These are phyloP conservation scores for Hylyphantes graminicola DNA, from an alignment of 1,140 invertebrate species.

Conservation along the genomic window DNA sequence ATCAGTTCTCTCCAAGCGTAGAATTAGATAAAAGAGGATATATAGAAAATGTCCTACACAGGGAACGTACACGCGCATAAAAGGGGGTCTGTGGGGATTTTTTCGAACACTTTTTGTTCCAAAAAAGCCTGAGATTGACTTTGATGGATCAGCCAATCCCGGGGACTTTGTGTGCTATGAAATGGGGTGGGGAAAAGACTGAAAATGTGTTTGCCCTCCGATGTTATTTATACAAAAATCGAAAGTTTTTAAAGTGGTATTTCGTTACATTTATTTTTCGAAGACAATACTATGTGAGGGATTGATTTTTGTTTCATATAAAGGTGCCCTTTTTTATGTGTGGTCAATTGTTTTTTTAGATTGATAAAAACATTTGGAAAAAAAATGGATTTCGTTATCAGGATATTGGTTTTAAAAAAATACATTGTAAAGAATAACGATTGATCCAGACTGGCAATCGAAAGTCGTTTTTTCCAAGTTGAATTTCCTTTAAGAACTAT, in stretches of 20 bases:
- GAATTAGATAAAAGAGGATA: slow-evolving; percentile 51
- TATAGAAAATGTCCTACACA: slow-evolving; percentile 45
- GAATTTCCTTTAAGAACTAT: too few species aligned
- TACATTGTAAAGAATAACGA: too few species aligned
- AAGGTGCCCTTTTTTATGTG: too few species aligned
- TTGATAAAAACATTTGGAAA: too few species aligned
- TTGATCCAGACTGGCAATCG: too few species aligned
- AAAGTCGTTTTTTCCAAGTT: too few species aligned
- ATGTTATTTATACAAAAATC: slow-evolving; percentile 36
- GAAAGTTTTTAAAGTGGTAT: slow-evolving; percentile 2
- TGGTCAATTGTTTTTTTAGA: too few species aligned
- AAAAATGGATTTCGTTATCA: too few species aligned
- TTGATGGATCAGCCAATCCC: slow-evolving; percentile 57
- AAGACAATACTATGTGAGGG: too few species aligned
- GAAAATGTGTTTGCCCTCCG: slow-evolving; percentile 30
- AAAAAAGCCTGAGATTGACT: slow-evolving; percentile 43
- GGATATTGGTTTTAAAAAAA: too few species aligned
- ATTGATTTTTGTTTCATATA: too few species aligned
- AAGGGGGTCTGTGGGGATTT: background rate
- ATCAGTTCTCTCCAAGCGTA: slow-evolving; percentile 29
- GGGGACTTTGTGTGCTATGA: slow-evolving; percentile 10
- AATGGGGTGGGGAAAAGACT: background rate
- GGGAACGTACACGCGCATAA: background rate
- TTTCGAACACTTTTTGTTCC: slow-evolving; percentile 8
- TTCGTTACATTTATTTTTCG: too few species aligned